A percentile compares a stretch with the other conserved stretches of the same genome.
Evolutionary conservation across 1,140 invertebrate genomes (phyloP).

Genomic region (Matsumurasca onukii): DNA sequence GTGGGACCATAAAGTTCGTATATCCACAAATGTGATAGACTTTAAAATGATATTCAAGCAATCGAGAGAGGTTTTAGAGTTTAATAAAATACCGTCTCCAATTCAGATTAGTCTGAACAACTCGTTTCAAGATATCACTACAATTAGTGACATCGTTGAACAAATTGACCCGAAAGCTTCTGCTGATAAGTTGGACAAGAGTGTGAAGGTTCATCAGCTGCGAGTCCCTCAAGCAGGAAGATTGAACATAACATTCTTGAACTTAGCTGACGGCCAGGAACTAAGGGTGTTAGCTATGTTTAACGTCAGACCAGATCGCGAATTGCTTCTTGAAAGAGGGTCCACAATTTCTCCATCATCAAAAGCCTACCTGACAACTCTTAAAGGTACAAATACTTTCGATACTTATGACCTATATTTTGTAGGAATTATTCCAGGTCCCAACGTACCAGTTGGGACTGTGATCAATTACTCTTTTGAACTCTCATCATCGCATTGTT

Average conservation of each 20-base stretch:
- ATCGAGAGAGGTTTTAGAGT: background rate
- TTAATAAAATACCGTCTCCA: background rate
- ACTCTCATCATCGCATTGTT: background rate
- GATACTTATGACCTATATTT: background rate
- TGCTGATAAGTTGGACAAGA: background rate
- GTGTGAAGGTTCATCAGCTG: background rate
- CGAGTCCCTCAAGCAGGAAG: background rate
- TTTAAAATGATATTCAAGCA: background rate
- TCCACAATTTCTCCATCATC: background rate
- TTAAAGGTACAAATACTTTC: background rate
- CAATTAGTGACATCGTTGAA: background rate
- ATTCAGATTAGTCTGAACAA: background rate
- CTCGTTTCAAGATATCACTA: background rate
- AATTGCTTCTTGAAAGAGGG: background rate
- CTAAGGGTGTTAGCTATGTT: background rate
- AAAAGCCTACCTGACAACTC: background rate
- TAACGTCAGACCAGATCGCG: background rate
- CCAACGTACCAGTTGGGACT: background rate
- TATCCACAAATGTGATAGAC: background rate
- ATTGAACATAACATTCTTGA: background rate
- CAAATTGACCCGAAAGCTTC: background rate
- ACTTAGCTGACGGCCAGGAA: background rate
- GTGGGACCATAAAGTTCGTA: background rate
- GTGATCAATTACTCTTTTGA: background rate
- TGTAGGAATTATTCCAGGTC: constrained; percentile 1